These are phyloP conservation scores for Aphelenchoides fujianensis DNA, from an alignment of 1,140 invertebrate genomes.

Conservation along the genomic window DNA sequence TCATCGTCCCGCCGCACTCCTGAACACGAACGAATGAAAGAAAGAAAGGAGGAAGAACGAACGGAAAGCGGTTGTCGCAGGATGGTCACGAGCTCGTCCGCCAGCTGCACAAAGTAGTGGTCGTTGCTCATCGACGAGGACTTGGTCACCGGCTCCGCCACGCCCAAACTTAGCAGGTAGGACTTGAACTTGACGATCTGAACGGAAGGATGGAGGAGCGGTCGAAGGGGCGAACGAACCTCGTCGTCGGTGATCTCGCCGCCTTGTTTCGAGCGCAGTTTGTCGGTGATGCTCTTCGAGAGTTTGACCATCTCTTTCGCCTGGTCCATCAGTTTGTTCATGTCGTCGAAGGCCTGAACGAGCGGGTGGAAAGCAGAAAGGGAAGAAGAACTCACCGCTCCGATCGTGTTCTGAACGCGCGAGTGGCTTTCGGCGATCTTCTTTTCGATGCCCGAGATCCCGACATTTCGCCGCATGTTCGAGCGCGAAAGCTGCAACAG, in stretches of 20 bases:
- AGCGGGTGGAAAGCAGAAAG: background rate
- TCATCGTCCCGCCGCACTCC: conserved; percentile 78
- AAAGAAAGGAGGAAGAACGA: too few species aligned
- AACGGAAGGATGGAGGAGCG: conserved; percentile 21
- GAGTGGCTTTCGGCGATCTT: conserved; percentile 83
- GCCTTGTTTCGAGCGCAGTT: conserved; percentile 83
- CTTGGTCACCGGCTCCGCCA: conserved; percentile 86
- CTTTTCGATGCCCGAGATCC: conserved; percentile 88
- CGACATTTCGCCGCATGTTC: conserved; percentile 2
- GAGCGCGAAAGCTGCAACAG: background rate
- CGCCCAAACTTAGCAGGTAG: conserved; percentile 89
- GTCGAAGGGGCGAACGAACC: conserved; percentile 55
- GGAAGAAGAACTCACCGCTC: conserved; percentile 3
- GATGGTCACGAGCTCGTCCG: conserved; percentile 79
- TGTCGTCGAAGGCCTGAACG: conserved; percentile 86
- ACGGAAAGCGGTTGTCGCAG: conserved; percentile 78
- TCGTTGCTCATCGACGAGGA: conserved; percentile 79
- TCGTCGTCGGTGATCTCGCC: conserved; percentile 95
- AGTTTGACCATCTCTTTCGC: conserved; percentile 94
- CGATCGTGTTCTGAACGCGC: conserved; percentile 69
- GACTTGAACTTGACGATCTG: conserved; percentile 87
- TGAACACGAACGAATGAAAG: conserved; percentile 42
- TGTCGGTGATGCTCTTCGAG: conserved; percentile 84
- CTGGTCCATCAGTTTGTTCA: conserved; percentile 89
- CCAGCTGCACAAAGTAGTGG: conserved; percentile 81